phyloP scores from a whole-genome alignment of 2,797 vertebrate species.

The Halcyon chelicuti region DNA sequence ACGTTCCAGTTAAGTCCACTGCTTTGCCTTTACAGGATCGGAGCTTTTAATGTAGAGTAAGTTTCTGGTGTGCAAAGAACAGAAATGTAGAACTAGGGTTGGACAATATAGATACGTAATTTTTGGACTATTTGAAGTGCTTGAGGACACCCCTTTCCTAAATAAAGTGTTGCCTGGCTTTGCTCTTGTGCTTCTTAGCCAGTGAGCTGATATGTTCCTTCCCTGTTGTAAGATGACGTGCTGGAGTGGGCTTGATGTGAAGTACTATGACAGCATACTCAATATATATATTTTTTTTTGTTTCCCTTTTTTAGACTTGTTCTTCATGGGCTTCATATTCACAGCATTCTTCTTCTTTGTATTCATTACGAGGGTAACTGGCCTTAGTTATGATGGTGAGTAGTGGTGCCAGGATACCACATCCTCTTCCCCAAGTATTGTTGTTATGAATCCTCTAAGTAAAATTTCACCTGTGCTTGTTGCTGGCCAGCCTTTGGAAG shows the following conservation, averaged over 20 bases:
- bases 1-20: background rate
- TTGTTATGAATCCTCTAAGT: background rate
- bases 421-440: background rate
- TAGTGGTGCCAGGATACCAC: background rate
- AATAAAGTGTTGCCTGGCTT: background rate
- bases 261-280: background rate
- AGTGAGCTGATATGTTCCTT: background rate
- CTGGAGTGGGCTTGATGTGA: background rate
- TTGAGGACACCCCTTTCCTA: background rate
- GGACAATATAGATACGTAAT: background rate
- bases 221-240: background rate
- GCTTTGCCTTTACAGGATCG: background rate
- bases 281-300: background rate
- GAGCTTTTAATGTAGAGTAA: background rate
- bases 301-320: conserved; percentile 82
- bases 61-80: background rate
- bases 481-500: background rate
- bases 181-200: background rate
- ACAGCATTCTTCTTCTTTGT: conserved; percentile 88
- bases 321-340: conserved; percentile 92
- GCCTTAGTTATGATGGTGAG: conserved; percentile 88
- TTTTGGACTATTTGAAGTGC: background rate
- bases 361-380: conserved; percentile 83
- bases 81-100: background rate
- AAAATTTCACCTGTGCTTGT: background rate